Base-by-base conservation (phyloP, 2,113 vertebrate genomes). In the Neodontobutis hainanensis region DNA sequence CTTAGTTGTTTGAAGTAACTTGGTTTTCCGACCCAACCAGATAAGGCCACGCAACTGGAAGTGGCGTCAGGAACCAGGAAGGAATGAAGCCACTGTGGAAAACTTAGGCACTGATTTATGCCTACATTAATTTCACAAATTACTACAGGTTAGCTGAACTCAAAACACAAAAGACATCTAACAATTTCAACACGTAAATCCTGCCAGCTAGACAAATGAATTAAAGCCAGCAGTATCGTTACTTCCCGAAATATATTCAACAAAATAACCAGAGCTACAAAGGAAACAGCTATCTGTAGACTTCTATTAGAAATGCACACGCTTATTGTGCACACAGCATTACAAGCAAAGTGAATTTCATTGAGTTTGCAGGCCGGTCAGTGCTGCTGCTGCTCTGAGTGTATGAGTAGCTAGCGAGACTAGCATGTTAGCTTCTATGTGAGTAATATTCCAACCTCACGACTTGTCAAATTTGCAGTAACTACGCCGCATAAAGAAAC, bases 1-100 rank as follows among this genome's bases (percentile, higher is more conserved):
- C n/a, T n/a, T n/a, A 64, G 11, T 16, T 58, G 27, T 6, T 0
- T n/a, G 16, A 70, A 49, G 43, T 1, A 67, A 68, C 69, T 38
- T 58, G 36, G 35, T 76, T 11, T 53, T 68, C 58, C 68, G 85
- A 62, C 34, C 87, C 87, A 88, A 88, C 88, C 84, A 87, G 81
- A 82, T 64, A 83, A 85, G 78, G 88, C 84, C 89, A 91, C 88
- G 89, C 85, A 85, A 47, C 66, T 36, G 12, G 42, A 69, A 65
- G 79, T 82, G 68, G 70, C 81, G 72, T 74, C 69, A 77, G 58
- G 53, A 85, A 90, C 51, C 77, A 88, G 86, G 87, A 90, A 88
- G 19, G 19, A 27, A 27, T 2, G 82, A 67, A 38, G 34, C 19
- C 38, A 42, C 38, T 16, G 8, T 66, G 60, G 56, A 44, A 71